These are phyloP conservation scores for Caretta caretta DNA, from an alignment of 2,113 vertebrate species.

Conservation along the genomic window DNA sequence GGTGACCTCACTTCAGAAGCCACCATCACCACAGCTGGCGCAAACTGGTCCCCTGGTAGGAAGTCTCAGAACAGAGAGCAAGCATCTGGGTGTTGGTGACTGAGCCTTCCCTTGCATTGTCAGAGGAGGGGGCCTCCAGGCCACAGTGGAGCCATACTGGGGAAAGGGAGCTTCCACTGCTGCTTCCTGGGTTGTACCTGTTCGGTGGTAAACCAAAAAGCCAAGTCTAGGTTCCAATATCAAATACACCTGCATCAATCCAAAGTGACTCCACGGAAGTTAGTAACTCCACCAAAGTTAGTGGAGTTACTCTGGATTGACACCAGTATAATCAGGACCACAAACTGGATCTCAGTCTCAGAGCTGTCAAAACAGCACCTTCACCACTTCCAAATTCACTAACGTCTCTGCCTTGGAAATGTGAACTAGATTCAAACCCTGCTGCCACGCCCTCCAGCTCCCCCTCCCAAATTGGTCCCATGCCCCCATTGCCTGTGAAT, in stretches of 20 bases:
- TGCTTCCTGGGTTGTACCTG: not conserved
- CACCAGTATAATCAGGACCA: not conserved
- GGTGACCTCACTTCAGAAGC: not conserved
- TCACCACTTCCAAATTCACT: not conserved
- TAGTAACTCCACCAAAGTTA: not conserved
- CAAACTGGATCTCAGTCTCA: not conserved
- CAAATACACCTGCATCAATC: not conserved
- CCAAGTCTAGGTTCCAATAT: not conserved
- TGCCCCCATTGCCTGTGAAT: constrained; percentile 35
- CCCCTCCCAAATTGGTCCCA: constrained; percentile 13
- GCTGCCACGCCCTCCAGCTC: not conserved
- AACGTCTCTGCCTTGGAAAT: not conserved
- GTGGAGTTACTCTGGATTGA: not conserved
- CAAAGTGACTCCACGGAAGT: not conserved
- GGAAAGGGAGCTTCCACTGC: not conserved
- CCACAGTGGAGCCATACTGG: not conserved
- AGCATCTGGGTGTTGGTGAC: not conserved
- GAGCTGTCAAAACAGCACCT: constrained; percentile 1
- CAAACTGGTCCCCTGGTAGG: not conserved
- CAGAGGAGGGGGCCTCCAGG: not conserved
- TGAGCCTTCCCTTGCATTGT: rapidly evolving
- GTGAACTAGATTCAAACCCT: not conserved
- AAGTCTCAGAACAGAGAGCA: not conserved
- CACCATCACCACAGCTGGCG: not conserved
- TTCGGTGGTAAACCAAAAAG: not conserved